A percentile compares a stretch with the other conserved stretches of the same genome.
Conservation (phyloP, 2,113 vertebrate genomes). For the Myocastor coypus region DNA sequence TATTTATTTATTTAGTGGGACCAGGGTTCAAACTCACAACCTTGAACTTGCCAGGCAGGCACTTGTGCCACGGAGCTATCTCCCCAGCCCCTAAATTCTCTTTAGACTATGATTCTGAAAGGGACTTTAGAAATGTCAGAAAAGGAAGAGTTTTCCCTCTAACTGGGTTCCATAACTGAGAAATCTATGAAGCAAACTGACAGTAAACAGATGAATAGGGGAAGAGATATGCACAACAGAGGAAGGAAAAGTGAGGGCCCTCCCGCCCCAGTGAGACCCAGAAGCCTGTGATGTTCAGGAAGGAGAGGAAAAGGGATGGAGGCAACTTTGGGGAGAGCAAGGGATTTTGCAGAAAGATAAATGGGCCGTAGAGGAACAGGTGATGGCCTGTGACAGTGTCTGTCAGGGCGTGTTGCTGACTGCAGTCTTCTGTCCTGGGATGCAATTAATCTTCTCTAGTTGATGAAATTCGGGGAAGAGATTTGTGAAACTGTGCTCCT, state of each 20-base stretch:
- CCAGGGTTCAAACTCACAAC: no score
- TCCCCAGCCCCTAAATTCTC: background rate
- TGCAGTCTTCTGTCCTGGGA: background rate
- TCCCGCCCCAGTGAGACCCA: background rate
- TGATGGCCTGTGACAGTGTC: background rate
- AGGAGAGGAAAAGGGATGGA: background rate
- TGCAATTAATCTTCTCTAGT: conserved; percentile 36
- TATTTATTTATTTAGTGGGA: no score
- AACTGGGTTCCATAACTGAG: background rate
- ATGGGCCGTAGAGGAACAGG: background rate
- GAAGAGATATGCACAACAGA: background rate
- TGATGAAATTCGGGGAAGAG: background rate
- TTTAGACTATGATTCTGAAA: background rate
- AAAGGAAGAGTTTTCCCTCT: background rate
- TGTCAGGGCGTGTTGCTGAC: background rate
- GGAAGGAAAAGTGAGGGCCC: background rate
- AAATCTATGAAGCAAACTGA: background rate
- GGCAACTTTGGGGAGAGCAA: background rate
- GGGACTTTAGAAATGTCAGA: background rate
- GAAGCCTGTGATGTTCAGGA: background rate
- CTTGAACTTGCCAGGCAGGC: no score
- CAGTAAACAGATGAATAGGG: background rate
- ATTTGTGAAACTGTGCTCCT: conserved; percentile 26
- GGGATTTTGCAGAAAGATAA: background rate
- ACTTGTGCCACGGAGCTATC: no score